These are phyloP conservation scores for Porphyrio hochstetteri DNA, from an alignment of 2,113 vertebrate genomes.

Conservation along the genomic window DNA sequence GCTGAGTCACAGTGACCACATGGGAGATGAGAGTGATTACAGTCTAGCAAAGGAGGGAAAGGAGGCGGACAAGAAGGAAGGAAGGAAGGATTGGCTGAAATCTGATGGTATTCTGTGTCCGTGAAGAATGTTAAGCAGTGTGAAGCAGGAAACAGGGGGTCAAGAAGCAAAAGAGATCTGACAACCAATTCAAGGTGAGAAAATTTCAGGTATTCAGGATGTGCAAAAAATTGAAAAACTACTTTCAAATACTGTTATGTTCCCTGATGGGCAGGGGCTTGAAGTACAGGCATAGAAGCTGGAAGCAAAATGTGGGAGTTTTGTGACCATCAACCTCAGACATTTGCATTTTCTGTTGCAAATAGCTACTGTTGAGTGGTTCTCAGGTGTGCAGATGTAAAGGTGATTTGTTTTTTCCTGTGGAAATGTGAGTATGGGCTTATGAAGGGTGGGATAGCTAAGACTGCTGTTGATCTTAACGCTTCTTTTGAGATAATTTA, in stretches of 20 bases:
- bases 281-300: not conserved
- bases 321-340: not conserved
- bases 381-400: not conserved
- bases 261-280: not conserved
- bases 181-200: not conserved
- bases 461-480: not conserved
- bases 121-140: not conserved
- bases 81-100: conserved; percentile 4
- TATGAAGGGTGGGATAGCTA: not conserved
- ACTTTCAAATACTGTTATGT: not conserved
- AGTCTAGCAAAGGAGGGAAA: not conserved
- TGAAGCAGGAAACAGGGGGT: conserved; percentile 31
- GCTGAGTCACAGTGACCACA: not conserved
- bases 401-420: not conserved
- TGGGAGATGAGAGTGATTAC: not conserved
- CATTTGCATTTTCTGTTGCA: not conserved
- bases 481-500: not conserved
- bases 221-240: not conserved
- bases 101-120: not conserved
- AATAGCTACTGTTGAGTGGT: not conserved
- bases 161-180: not conserved
- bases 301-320: not conserved
- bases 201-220: not conserved
- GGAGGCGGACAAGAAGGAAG: not conserved
- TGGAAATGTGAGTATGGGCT: not conserved